phyloP scores from a whole-genome alignment of 1,140 invertebrate species.

The Euborellia annulipes region DNA sequence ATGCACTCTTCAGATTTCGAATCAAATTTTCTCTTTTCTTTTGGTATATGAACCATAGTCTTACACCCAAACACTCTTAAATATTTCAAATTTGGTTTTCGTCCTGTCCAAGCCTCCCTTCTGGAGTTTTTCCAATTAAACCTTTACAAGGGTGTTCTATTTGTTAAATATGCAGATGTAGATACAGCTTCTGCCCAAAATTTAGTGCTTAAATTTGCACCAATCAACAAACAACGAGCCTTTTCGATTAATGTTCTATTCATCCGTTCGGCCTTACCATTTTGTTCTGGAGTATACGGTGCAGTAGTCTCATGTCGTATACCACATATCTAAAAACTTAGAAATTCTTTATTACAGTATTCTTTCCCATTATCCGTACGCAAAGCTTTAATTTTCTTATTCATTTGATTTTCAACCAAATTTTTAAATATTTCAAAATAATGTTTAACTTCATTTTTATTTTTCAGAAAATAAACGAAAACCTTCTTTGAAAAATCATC shows the following conservation, averaged over 20 bases:
- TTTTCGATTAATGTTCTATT: slow-evolving; percentile 20
- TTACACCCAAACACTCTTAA: slow-evolving; percentile 18
- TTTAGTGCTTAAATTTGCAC: slow-evolving; percentile 12
- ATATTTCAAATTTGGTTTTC: slow-evolving; percentile 16
- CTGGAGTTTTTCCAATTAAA: slow-evolving; percentile 15
- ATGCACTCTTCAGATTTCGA: slow-evolving; percentile 14
- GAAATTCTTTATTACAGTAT: slow-evolving; percentile 22
- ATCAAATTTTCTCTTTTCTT: slow-evolving; percentile 15
- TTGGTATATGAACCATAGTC: slow-evolving; percentile 18
- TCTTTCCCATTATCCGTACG: slow-evolving; percentile 29
- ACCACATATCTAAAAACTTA: slow-evolving; percentile 10
- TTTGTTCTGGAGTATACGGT: slow-evolving; percentile 21
- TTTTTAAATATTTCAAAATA: slow-evolving; percentile 23
- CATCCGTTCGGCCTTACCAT: slow-evolving; percentile 20
- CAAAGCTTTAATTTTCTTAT: slow-evolving; percentile 19
- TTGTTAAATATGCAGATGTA: slow-evolving; percentile 21
- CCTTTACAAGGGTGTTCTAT: slow-evolving; percentile 18
- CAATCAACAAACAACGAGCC: slow-evolving; percentile 16
- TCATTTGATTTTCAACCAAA: slow-evolving; percentile 21
- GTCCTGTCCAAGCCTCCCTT: slow-evolving; percentile 17
- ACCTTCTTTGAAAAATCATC: slow-evolving; percentile 17
- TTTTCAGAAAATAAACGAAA: slow-evolving; percentile 16
- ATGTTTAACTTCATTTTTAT: slow-evolving; percentile 19
- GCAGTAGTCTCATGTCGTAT: slow-evolving; percentile 16
- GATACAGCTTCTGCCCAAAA: slow-evolving; percentile 25